Base-by-base conservation (phyloP, 2,113 vertebrate species). In the Axis porcinus region DNA sequence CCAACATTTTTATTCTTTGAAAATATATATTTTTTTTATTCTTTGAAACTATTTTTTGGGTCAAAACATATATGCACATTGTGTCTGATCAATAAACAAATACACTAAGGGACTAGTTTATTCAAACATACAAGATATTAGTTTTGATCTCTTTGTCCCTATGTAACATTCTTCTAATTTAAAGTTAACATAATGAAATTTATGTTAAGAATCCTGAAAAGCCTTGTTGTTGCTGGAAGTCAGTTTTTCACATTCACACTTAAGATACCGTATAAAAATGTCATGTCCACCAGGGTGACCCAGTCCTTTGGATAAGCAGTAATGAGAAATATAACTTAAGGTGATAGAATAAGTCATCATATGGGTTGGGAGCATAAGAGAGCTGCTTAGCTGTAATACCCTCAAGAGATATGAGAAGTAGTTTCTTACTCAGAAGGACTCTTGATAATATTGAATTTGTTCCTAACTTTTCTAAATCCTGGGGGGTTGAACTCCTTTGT, bases 71-170 rank as follows among this genome's bases (percentile, higher is more conserved):
- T 89, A 76, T 62, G 83, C 86, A 86, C 27, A 93, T 97, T 98
- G 27, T 97, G 58, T 85, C 50, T 60, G 95, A 84, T 91, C 83
- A 98, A 87, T 93, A 97, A 98, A 97, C 95, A 91, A 97, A 98
- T 96, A 95, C 57, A 96, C 92, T 97, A 64, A 86, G 94, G 76
- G 89, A 94, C 78, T 84, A 95, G 96, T 97, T 98, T 81, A 97
- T 98, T 98, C 97, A 98, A 97, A 98, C 97, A 95, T 90, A 96
- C 86, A 91, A 95, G 89, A 87, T 97, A 97, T 96, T 98, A 98
- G 84, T 98, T 98, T 97, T 95, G 90, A 89, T 97, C 94, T 96
- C 94, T 94, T 89, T 58, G 98, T 94, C 96, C 86, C 94, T 98
- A 93, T 92, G 93, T 98, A 36, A 84, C 21, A 43, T 12, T n/a